Percentiles rank a stretch among this genome's conserved stretches.
Evolutionary conservation across 1,140 invertebrate species (phyloP).

Genomic region (Halesus radiatus): DNA sequence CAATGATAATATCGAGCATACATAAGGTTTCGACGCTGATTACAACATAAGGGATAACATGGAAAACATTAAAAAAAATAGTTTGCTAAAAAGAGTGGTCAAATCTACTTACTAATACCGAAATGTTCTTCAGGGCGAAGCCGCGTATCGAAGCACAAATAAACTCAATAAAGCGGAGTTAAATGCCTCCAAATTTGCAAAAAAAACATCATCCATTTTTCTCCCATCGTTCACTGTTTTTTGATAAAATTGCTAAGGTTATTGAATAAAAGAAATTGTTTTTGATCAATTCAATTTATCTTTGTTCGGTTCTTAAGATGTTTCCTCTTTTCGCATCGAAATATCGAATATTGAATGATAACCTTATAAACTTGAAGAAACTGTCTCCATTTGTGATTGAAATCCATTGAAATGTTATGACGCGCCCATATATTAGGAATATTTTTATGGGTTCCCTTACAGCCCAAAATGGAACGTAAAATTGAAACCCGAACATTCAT

Average conservation of each 20-base stretch:
- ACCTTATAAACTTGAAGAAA: slow-evolving; percentile 18
- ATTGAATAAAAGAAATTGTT: slow-evolving; percentile 1
- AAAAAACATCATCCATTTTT: too few species aligned
- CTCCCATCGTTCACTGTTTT: neutral
- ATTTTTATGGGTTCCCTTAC: slow-evolving; percentile 34
- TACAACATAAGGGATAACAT: too few species aligned
- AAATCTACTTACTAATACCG: too few species aligned
- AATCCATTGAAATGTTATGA: slow-evolving; percentile 44
- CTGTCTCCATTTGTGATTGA: slow-evolving; percentile 40
- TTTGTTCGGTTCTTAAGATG: neutral
- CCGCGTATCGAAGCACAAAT: too few species aligned
- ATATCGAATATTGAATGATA: slow-evolving; percentile 22
- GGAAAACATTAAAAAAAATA: too few species aligned
- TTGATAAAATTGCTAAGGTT: neutral
- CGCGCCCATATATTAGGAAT: slow-evolving; percentile 35
- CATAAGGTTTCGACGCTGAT: too few species aligned
- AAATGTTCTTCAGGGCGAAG: too few species aligned
- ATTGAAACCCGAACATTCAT: slow-evolving; percentile 42
- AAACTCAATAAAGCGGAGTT: too few species aligned
- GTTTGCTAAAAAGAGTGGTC: too few species aligned
- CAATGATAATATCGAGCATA: too few species aligned
- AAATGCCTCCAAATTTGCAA: too few species aligned
- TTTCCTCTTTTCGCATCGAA: slow-evolving; percentile 1
- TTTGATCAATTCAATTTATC: slow-evolving; percentile 23
- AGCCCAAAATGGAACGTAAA: slow-evolving; percentile 20